These are phyloP conservation scores for Ceratotherium simum DNA, from an alignment of 2,113 vertebrate genomes.

Conservation along the genomic window DNA sequence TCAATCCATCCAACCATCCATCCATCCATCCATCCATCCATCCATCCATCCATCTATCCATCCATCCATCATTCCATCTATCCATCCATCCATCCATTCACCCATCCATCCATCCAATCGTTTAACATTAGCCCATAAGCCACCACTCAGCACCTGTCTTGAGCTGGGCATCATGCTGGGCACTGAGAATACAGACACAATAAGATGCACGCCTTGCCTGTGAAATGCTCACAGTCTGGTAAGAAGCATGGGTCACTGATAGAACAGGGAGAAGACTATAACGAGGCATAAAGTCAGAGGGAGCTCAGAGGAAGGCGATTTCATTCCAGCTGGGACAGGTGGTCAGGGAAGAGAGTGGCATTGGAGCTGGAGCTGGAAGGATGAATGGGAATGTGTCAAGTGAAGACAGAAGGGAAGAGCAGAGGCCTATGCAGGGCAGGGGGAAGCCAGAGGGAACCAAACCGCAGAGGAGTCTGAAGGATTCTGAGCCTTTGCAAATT, in stretches of 20 bases:
- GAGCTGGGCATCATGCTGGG: not conserved
- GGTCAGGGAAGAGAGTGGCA: not conserved
- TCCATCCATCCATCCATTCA: not conserved
- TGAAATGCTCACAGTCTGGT: not conserved
- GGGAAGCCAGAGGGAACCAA: not conserved
- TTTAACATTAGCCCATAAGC: not conserved
- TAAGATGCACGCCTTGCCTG: fast-evolving
- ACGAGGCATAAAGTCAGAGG: fast-evolving
- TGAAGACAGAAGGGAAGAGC: not conserved
- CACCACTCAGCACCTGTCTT: not conserved
- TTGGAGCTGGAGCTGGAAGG: not conserved
- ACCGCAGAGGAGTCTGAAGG: not conserved
- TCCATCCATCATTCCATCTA: not conserved
- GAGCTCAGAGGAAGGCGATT: not conserved
- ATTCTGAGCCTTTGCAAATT: not conserved
- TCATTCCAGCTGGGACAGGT: not conserved
- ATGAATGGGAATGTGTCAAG: not conserved
- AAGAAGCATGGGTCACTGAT: not conserved
- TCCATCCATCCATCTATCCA: too few species aligned
- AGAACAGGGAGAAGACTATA: not conserved
- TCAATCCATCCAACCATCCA: too few species aligned
- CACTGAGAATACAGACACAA: not conserved
- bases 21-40: too few species aligned
- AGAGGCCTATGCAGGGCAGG: too few species aligned
- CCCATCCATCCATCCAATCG: not conserved